Evolutionary conservation across 2,113 vertebrate genomes (phyloP).

Genomic region (Ornithorhynchus anatinus): DNA sequence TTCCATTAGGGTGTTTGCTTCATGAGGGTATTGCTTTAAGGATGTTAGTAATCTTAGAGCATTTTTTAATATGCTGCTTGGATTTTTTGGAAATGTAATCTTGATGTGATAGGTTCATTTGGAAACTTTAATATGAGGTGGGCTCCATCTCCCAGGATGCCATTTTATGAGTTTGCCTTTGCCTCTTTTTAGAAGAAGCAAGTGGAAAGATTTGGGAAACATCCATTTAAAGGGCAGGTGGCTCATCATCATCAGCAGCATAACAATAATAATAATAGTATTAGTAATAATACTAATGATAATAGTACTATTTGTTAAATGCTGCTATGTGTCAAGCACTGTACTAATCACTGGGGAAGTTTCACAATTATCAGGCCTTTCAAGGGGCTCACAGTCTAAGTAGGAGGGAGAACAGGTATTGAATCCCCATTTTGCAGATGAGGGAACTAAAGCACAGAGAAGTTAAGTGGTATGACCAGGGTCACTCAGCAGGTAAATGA

Average conservation of each 20-base stretch:
- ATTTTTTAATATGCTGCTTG: accelerated
- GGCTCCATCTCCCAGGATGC: not conserved
- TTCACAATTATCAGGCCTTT: too few relatives aligned
- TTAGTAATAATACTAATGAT: too few relatives aligned
- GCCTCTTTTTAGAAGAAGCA: not conserved
- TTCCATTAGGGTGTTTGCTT: not conserved
- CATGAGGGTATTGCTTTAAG: not conserved
- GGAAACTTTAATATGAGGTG: not conserved
- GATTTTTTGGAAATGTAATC: not conserved
- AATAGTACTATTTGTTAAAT: too few relatives aligned
- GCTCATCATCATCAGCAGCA: too few relatives aligned
- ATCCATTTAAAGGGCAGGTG: too few relatives aligned
- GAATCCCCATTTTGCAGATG: not conserved
- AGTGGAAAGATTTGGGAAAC: not conserved
- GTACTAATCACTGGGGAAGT: too few relatives aligned
- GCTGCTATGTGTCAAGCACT: too few relatives aligned
- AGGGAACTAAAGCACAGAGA: not conserved
- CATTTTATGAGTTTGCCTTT: not conserved
- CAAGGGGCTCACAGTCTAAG: too few relatives aligned
- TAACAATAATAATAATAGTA: too few relatives aligned
- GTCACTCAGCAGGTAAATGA: not conserved
- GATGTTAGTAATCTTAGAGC: not conserved
- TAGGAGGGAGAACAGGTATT: too few relatives aligned
- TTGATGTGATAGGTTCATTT: not conserved
- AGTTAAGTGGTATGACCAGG: not conserved